Conservation (phyloP, 1,140 invertebrate species). For the Delia radicum region DNA sequence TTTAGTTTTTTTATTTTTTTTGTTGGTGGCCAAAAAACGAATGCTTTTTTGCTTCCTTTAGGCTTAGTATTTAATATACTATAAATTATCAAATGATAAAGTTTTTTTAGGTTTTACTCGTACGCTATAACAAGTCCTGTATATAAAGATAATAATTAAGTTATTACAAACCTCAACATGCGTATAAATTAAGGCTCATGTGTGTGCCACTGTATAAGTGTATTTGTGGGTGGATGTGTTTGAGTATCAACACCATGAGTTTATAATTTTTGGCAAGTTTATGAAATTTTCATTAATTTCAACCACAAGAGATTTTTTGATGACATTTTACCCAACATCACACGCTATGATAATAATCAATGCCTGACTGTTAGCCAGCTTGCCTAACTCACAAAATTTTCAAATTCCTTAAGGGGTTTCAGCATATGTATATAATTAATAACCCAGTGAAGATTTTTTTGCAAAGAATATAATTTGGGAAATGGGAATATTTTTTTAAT, state of each 20-base stretch:
- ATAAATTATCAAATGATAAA: not conserved
- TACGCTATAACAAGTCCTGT: not conserved
- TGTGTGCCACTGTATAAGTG: constrained; percentile 8
- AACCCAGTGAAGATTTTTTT: not conserved
- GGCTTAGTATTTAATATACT: not conserved
- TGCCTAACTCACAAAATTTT: not conserved
- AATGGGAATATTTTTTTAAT: too few species aligned
- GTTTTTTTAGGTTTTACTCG: not conserved
- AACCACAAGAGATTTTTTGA: constrained; percentile 26
- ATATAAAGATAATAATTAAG: constrained; percentile 5
- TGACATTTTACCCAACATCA: constrained; percentile 18
- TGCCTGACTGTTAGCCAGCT: not conserved
- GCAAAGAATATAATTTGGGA: too few species aligned
- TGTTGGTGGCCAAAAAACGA: not conserved
- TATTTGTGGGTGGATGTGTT: not conserved
- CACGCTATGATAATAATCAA: not conserved
- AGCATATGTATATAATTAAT: not conserved
- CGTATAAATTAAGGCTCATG: constrained; percentile 6
- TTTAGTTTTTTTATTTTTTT: not conserved
- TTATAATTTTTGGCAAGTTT: constrained; percentile 26
- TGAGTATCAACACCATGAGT: constrained; percentile 10
- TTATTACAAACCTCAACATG: constrained; percentile 9
- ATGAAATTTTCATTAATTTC: constrained; percentile 32
- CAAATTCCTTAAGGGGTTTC: not conserved
- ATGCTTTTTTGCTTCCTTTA: not conserved